Base-by-base conservation (phyloP, 23 tunicate species). In the Styela plicata region DNA sequence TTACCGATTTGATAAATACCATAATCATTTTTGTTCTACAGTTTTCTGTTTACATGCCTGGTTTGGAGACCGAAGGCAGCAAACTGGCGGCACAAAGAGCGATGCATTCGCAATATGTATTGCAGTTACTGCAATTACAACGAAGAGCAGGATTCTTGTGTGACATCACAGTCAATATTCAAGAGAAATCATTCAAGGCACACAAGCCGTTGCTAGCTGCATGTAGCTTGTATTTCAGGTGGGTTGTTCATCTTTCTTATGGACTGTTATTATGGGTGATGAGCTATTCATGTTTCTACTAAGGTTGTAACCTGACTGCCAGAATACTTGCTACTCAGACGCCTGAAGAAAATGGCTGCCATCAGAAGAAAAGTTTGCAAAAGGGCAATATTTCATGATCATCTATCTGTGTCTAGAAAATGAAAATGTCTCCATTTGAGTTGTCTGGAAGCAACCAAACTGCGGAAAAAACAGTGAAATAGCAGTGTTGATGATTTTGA, bases 181-280 rank as follows among this genome's bases (percentile, higher is more conserved):
- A 65, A 24, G 97, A 86, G 44, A 76, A 82, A 22, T 83, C 90
- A 22, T 91, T 91, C 73, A 86, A 91, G 36, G 97, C 97, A 3
- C 97, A 91, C 87, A 91, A 85, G 52, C 86, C 97, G 2, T 74
- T 91, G 32, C 64, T 91, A 20, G 97, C 97, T 0, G 97, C 97
- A 26, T 91, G 97, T 69, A 91, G 97, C 32, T 52, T 86, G 34
- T 91, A 91, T 44, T 91, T 91, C 85, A 82, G 97, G 97, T 91
- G 52, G 52, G 74, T 61, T 2, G 27, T n/a, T 24, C n/a, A n/a
- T n/a, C n/a, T n/a, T n/a, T n/a, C n/a, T n/a, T n/a, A n/a, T n/a
- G n/a, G n/a, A n/a, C n/a, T n/a, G n/a, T n/a, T n/a, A n/a, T n/a
- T n/a, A n/a, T n/a, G n/a, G n/a, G n/a, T n/a, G n/a, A n/a, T n/a